Evolutionary conservation across 2,113 vertebrate species (phyloP), one percentile per base, ranked within the genome.

Genomic region (Mustelus asterias): DNA sequence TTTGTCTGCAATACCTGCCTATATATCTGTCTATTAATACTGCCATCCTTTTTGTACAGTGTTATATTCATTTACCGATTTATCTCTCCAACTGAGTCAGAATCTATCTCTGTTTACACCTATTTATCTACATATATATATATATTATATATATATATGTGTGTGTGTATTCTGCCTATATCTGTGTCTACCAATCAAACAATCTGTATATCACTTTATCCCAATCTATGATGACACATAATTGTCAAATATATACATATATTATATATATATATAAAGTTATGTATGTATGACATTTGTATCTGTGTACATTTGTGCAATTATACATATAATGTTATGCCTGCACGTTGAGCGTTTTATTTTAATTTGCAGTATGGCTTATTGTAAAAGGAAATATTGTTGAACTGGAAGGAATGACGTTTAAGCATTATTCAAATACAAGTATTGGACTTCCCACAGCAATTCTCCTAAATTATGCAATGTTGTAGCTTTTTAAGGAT

Each of bases 371-470:
- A 86, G 83, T 48, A 5, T 60, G 58, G 24, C 3, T 60, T 60
- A 29, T 37, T 90, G 26, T 60, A 90, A 58, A 58, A 60, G 83
- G 41, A 86, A 48, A 48, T 86, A 48, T 20, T 20, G 44, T 48
- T 90, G 13, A 60, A 20, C 89, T 92, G 60, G 8, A 63, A 92
- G 58, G n/a, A 92, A 92, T 65, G 58, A 65, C 14, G 37, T 63
- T 26, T 92, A 90, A 90, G 89, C 58, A 33, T 92, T 92, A 92
- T 92, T 65, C 48, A n/a, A 92, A 92, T n/a, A 24, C 58, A 92
- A 92, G 18, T 92, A 60, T n/a, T 2, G 13, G 10, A 92, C 33
- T 92, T 92, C 54, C 48, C 2, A 24, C 10, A 90, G 88, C 26
- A 0, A 92, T 33, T n/a, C 58, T 63, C 29, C 24, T 92, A 63